Base-by-base conservation (phyloP, 1,140 invertebrate genomes). In the Steinernema khuongi region DNA sequence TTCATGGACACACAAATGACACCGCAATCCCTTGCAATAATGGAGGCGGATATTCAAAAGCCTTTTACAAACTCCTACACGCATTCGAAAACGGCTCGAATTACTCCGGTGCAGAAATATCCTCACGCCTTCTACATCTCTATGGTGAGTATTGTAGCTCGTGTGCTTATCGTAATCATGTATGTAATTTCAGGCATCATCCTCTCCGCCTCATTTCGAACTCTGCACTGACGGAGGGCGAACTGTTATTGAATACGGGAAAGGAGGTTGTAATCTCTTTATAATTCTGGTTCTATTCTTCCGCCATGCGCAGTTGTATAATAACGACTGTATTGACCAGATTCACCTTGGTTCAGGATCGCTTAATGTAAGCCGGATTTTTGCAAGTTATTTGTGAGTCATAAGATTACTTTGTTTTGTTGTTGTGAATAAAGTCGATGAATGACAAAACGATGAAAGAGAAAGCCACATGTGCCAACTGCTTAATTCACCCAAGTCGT, bases 1-100 rank as follows among this genome's bases (percentile, higher is more conserved):
- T 60, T 60, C 50, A 60, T 60, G 50, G 50, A 60, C 50, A 60
- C 50, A 14, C 50, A 60, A 22, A 11, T 60, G 50, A 60, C 50
- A 14, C 50, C 50, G 7, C 50, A 60, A 22, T 60, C 50, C 19
- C 50, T 60, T 14, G 50, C 50, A 2, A 60, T 60, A 14, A 60
- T 22, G 14, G 50, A 60, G 4, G 4, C 11, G 14, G 50, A 60
- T 26, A 60, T 26, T 11, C 50, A 60, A 22, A 60, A 60, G 26
- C 50, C 50, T 4, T 60, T 60, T 22, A 14, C 50, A 4, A 14
- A 60, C 50, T n/a, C 50, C 14, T 60, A 60, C 19, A 60, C 50
- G 4, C 11, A n/a, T 4, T 26, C 50, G 2, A 60, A 60, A 60
- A 26, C 7, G 2, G 50, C 14, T 22, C 11, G 50, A 26, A 60